Conservation (phyloP, 2,888 invertebrate species). For the Thysanoteuthis rhombus region DNA sequence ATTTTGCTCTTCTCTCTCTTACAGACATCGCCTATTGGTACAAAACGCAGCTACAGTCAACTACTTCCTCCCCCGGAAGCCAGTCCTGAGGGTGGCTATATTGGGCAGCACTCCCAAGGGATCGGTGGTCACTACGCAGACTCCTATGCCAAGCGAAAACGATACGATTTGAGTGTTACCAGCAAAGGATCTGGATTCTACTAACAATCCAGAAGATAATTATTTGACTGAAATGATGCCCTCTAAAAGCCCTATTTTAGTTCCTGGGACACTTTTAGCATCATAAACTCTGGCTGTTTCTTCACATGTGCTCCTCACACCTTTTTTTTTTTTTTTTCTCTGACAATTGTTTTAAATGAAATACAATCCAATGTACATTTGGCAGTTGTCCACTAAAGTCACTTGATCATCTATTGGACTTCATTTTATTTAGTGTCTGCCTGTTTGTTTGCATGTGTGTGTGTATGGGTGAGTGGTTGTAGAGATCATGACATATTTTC, state of each 20-base stretch:
- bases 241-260: neutral
- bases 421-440: slow-evolving; percentile 20
- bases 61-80: slow-evolving; percentile 70
- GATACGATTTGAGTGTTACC: slow-evolving; percentile 35
- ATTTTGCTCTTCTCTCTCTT: slow-evolving; percentile 24
- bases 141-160: slow-evolving; percentile 58
- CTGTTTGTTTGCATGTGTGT: neutral
- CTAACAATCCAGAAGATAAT: neutral
- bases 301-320: neutral
- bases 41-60: slow-evolving; percentile 69
- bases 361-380: slow-evolving; percentile 19
- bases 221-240: too few relatives aligned
- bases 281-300: neutral
- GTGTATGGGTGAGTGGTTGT: neutral
- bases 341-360: neutral
- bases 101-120: slow-evolving; percentile 72
- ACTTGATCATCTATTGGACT: slow-evolving; percentile 19
- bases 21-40: slow-evolving; percentile 58
- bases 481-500: neutral
- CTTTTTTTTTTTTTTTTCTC: neutral
- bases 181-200: neutral
- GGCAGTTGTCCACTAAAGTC: slow-evolving; percentile 23
- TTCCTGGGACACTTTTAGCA: neutral
- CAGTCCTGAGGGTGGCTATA: slow-evolving; percentile 70
- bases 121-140: slow-evolving; percentile 72